phyloP scores from a whole-genome alignment of 2,888 invertebrate genomes.

The Oligia strigilis region DNA sequence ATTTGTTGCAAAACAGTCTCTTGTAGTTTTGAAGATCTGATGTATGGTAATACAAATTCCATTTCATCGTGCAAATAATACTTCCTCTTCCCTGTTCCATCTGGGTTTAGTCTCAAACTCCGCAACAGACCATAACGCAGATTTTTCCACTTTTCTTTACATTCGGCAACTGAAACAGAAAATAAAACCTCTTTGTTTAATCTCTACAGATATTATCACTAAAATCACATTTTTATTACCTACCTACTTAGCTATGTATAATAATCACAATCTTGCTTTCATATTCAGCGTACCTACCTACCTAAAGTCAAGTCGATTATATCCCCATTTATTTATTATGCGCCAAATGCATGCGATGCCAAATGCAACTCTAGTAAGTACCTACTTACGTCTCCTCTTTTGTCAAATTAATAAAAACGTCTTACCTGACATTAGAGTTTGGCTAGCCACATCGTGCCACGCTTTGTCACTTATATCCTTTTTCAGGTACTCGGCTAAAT shows the following conservation, averaged over 20 bases:
- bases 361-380: not conserved
- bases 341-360: not conserved
- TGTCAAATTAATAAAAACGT: slow-evolving; percentile 20
- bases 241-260: not conserved
- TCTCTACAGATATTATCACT: not conserved
- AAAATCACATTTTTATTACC: slow-evolving; percentile 5
- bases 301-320: not conserved
- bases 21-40: slow-evolving; percentile 65
- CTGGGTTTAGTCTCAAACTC: slow-evolving; percentile 72
- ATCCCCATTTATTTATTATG: not conserved
- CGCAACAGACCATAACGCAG: slow-evolving; percentile 75
- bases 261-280: slow-evolving; percentile 6
- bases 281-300: not conserved
- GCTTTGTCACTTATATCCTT: slow-evolving; percentile 74
- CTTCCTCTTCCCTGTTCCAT: slow-evolving; percentile 72
- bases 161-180: slow-evolving; percentile 72
- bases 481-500: slow-evolving; percentile 71
- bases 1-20: slow-evolving; percentile 44
- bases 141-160: slow-evolving; percentile 78
- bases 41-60: slow-evolving; percentile 75
- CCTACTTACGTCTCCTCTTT: not conserved
- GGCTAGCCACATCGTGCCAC: slow-evolving; percentile 73
- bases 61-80: slow-evolving; percentile 76
- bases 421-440: slow-evolving; percentile 70
- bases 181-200: not conserved